Conservation (phyloP, 2,113 vertebrate genomes). For the Nesospiza acunhae region DNA sequence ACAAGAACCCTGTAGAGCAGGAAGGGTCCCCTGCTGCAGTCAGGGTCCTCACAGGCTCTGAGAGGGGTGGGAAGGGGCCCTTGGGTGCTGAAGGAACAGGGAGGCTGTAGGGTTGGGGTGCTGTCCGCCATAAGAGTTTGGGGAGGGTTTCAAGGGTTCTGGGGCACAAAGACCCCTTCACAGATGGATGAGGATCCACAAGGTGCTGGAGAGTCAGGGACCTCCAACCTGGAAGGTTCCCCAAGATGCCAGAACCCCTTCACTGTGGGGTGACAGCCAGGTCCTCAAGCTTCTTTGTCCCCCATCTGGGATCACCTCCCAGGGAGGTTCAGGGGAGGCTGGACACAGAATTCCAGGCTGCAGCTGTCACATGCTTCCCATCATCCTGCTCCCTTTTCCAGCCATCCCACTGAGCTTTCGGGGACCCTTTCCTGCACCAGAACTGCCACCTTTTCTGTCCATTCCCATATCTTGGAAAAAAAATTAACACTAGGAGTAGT, state of each 20-base stretch:
- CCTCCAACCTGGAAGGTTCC: neutral
- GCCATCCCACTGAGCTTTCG: neutral
- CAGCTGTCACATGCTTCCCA: neutral
- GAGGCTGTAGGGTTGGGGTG: neutral
- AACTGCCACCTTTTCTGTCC: neutral
- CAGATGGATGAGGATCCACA: neutral
- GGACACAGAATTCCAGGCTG: neutral
- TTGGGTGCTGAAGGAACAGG: neutral
- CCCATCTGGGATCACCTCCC: neutral
- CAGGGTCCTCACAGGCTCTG: neutral
- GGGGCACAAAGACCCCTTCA: neutral
- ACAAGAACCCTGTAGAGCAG: neutral
- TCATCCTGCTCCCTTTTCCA: neutral
- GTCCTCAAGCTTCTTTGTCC: neutral
- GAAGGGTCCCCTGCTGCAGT: neutral
- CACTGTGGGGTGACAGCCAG: accelerated
- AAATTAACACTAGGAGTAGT: neutral
- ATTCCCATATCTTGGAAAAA: neutral
- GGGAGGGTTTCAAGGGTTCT: neutral
- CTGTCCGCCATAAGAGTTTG: neutral
- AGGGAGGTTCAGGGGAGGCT: too few relatives aligned
- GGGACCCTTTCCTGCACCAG: neutral
- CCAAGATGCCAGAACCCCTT: neutral
- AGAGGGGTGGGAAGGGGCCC: too few relatives aligned
- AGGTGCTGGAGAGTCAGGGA: neutral